Base-by-base conservation (phyloP, 2,888 invertebrate species). In the Volucella bombylans region DNA sequence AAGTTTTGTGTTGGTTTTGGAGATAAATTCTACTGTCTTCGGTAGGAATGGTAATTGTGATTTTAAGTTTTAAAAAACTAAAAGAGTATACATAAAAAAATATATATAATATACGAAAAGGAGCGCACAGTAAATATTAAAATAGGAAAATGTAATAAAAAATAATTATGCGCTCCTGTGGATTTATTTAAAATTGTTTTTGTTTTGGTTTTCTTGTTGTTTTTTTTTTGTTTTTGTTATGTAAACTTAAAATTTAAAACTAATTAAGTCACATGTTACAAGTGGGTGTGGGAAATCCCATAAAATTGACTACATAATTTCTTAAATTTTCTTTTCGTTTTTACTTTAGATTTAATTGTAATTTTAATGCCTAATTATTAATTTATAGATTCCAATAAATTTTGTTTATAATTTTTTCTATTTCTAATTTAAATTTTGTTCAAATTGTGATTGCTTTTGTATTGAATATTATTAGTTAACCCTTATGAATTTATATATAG, bases 241-340 rank as follows among this genome's bases (percentile, higher is more conserved):
- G 54, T 55, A 50, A 68, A 79, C 54, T 50, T 83, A 74, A 39
- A 65, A 80, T 71, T 65, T 83, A 71, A 69, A 83, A 74, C 69
- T 81, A 76, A 57, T 72, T 80, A 85, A 85, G 85, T 85, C 85
- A 85, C 81, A 81, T 85, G 81, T 85, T 81, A 76, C 81, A 81
- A 76, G 71, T 74, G 80, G 83, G 65, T 65, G 74, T 80, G 74
- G 74, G 61, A 55, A 45, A 67, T 83, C 83, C 83, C 83, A 76
- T 76, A 71, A 74, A 82, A 85, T 85, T 85, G 85, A 85, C 85
- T 81, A 76, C 52, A 69, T 69, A 65, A 73, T 68, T 6, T 31
- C 6, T 31, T 6, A 31, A 31, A 6, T 31, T 31, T 31, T 31
- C 6, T 72, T 82, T 65, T 52, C 8, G 38, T 11, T 31, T 55